Base-by-base conservation (phyloP, 1,140 invertebrate species). In the Drosophila ogumai region DNA sequence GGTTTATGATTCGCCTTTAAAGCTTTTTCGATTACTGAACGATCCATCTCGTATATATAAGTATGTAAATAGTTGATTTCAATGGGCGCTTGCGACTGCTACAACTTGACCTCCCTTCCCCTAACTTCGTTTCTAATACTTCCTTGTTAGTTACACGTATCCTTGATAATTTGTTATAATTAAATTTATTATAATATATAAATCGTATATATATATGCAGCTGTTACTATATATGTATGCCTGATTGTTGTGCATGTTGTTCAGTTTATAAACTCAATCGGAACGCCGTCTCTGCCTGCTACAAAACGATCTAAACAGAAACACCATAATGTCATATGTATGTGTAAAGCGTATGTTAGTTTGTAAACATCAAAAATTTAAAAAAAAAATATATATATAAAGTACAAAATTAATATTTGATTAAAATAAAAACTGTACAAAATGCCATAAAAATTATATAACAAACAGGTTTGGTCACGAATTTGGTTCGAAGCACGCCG, bases 361-460 rank as follows among this genome's bases (percentile, higher is more conserved):
- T 58, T 61, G 25, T 64, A 56, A 57, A 78, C 22, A 55, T 58
- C 59, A 63, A 64, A 76, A 52, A 61, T 65, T 40, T 74, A 47
- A 65, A 49, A 56, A 6, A 6, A 28, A 28, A 31, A 49, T n/a
- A n/a, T n/a, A n/a, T n/a, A n/a, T n/a, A n/a, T 6, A 49, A 50
- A 50, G 25, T 47, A 28, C 22, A 74, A 59, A 60, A 49, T 32
- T 64, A 67, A 68, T 49, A 34, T 71, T 57, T 64, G 67, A 78
- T 64, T 67, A 81, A 81, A 81, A 54, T 54, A 75, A 75, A 69
- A 84, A 67, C 84, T 88, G 84, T 88, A 88, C 84, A 88, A 71
- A 87, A 88, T 81, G 85, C 87, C 61, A 90, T 90, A 88, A 84
- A 87, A 78, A 88, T 88, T 84, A 88, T 90, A 88, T 88, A 88